Conservation (phyloP, 64 coral and sea anemone genomes). For the Dendrophyllia cribrosa region DNA sequence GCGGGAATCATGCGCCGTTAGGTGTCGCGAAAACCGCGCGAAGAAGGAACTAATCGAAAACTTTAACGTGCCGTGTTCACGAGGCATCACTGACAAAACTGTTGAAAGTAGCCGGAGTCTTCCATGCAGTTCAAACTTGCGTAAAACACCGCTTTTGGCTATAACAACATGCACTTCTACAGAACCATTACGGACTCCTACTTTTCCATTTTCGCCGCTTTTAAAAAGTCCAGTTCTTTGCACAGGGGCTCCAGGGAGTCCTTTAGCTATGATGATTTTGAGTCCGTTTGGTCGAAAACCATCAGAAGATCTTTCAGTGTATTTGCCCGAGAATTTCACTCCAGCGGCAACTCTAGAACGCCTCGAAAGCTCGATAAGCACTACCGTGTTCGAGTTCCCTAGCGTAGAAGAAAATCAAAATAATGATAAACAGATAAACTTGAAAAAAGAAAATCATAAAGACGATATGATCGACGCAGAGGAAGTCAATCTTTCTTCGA, state of each 20-base stretch:
- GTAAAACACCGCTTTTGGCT: background rate
- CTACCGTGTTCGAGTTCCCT: constrained; percentile 32
- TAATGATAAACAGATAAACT: background rate
- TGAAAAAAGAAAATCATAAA: background rate
- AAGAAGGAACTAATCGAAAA: background rate
- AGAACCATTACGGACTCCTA: constrained; percentile 33
- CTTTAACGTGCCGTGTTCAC: background rate
- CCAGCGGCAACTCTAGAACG: constrained; percentile 24
- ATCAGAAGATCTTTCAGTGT: constrained; percentile 37
- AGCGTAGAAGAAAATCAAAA: background rate
- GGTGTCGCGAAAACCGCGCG: background rate
- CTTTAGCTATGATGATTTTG: constrained; percentile 9
- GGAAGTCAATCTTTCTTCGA: background rate
- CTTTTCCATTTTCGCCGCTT: constrained; percentile 40
- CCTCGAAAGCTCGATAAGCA: background rate
- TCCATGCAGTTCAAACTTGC: background rate
- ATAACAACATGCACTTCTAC: background rate
- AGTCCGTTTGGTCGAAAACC: constrained; percentile 21
- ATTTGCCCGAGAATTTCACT: constrained; percentile 44
- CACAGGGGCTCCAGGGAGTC: background rate
- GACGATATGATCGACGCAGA: background rate
- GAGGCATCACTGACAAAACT: background rate
- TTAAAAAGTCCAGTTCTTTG: background rate
- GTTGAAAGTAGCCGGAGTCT: background rate
- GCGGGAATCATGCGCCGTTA: background rate